Conservation (phyloP, 1,140 invertebrate species). For the Phymorhynchus buccinoides region DNA sequence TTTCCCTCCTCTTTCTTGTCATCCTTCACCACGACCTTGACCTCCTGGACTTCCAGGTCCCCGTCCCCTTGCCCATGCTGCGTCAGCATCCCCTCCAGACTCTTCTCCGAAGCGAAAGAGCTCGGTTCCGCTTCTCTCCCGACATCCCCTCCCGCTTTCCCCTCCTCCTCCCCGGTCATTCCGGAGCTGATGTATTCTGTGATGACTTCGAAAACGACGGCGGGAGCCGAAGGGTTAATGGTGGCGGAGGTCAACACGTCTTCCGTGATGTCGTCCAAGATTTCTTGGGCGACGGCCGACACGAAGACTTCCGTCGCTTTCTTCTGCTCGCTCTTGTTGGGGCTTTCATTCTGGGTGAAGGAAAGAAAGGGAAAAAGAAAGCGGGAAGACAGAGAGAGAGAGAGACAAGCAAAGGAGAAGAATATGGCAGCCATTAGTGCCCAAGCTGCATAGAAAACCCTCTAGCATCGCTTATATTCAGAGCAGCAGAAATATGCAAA, state of each 20-base stretch:
- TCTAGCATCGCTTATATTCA: no score
- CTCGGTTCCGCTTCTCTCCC: slow-evolving; percentile 21
- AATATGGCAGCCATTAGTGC: not conserved
- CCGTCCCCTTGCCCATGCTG: slow-evolving; percentile 42
- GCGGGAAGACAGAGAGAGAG: not conserved
- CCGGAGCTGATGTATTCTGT: slow-evolving; percentile 52
- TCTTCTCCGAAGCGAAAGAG: not conserved
- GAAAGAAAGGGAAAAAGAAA: not conserved
- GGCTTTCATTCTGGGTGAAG: slow-evolving; percentile 55
- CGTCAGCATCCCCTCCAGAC: not conserved
- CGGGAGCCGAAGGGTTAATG: slow-evolving; percentile 66
- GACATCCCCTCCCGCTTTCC: not conserved
- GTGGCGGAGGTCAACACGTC: slow-evolving; percentile 66
- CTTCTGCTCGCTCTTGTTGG: slow-evolving; percentile 46
- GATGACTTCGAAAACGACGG: slow-evolving; percentile 65
- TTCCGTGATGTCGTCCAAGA: slow-evolving; percentile 66
- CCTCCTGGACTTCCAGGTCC: not conserved
- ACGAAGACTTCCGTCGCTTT: slow-evolving; percentile 20
- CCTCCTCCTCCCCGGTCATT: not conserved
- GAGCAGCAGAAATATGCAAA: no score
- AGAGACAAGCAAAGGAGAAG: not conserved
- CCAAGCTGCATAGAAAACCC: not conserved
- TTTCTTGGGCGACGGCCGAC: slow-evolving; percentile 51
- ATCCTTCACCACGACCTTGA: slow-evolving; percentile 14
- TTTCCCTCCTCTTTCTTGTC: slow-evolving; percentile 51